Conservation (phyloP, 1,140 invertebrate genomes). For the Lethrus apterus region DNA sequence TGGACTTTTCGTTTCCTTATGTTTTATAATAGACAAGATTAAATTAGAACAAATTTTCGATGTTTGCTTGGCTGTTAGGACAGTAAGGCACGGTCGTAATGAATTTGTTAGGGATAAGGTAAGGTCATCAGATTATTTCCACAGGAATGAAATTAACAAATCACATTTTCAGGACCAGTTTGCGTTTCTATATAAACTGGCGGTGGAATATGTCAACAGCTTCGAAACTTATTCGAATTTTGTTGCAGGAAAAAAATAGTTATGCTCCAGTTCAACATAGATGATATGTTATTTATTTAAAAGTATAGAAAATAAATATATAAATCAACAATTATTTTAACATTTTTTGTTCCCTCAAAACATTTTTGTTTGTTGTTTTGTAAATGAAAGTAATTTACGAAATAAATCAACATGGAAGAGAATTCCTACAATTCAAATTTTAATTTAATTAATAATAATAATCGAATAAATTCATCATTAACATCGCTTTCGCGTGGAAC, state of each 20-base stretch:
- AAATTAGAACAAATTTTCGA: conserved; percentile 40
- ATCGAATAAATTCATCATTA: too few species aligned
- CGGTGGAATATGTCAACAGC: conserved; percentile 28
- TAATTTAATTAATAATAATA: too few species aligned
- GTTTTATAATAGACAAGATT: conserved; percentile 39
- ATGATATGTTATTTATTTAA: too few species aligned
- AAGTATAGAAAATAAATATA: too few species aligned
- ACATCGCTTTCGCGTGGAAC: too few species aligned
- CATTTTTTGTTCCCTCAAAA: too few species aligned
- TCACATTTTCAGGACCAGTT: conserved; percentile 33
- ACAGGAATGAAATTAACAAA: background rate
- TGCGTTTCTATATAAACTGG: conserved; percentile 34
- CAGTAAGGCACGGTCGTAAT: conserved; percentile 32
- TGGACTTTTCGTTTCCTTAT: conserved; percentile 36
- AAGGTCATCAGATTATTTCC: conserved; percentile 15
- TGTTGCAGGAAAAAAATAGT: background rate
- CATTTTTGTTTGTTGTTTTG: too few species aligned
- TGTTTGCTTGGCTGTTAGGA: conserved; percentile 37
- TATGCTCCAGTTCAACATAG: too few species aligned
- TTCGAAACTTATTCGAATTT: conserved; percentile 39
- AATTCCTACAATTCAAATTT: too few species aligned
- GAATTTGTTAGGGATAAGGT: conserved; percentile 34
- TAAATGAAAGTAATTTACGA: too few species aligned
- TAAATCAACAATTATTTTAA: too few species aligned
- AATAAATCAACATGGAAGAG: too few species aligned